Evolutionary conservation across 2,888 invertebrate species (phyloP).

Genomic region (Campoplex nolae): DNA sequence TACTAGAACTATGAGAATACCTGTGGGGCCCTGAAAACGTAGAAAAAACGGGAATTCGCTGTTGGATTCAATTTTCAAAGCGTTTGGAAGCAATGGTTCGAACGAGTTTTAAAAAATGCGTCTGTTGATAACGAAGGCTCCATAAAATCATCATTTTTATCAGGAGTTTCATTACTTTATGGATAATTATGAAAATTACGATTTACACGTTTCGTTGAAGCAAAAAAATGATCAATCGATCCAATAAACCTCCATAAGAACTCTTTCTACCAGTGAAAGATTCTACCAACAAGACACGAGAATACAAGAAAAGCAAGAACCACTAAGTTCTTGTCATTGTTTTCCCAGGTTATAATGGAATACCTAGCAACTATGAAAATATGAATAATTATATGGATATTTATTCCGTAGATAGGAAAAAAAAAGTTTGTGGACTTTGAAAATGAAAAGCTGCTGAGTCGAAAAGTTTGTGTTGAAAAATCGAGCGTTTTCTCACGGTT

Average conservation of each 20-base stretch:
- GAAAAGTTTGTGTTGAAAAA: conserved; percentile 2
- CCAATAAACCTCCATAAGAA: neutral
- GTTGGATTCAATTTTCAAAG: neutral
- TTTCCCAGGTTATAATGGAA: neutral
- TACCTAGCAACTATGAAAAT: neutral
- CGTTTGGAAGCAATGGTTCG: neutral
- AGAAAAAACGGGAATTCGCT: conserved; percentile 23
- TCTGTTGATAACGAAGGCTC: neutral
- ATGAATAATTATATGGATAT: neutral
- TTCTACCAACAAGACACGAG: neutral
- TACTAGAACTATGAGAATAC: neutral
- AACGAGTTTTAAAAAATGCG: neutral
- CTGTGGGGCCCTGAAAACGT: neutral
- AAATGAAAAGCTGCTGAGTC: neutral
- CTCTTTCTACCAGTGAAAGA: too few species aligned
- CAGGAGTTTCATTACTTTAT: neutral
- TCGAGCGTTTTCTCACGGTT: neutral
- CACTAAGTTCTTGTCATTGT: neutral
- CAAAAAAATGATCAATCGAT: neutral
- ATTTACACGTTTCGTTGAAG: neutral
- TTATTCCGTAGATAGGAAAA: neutral
- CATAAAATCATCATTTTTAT: neutral
- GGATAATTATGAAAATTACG: neutral
- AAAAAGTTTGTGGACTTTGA: neutral
- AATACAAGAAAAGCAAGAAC: neutral